phyloP scores from a whole-genome alignment of 2,888 invertebrate species.

The Ophion costatus region DNA sequence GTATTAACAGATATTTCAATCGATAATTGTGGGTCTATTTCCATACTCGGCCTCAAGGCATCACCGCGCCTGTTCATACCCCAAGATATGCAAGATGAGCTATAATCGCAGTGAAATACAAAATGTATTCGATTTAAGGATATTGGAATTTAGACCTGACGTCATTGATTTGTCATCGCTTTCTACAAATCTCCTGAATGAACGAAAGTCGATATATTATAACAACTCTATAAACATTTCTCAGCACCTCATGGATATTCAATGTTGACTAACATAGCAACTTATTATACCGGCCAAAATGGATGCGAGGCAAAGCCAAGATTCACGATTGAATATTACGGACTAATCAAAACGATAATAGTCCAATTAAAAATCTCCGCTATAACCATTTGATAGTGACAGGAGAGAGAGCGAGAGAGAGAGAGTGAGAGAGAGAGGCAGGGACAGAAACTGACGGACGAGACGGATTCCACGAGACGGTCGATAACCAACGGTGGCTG shows the following conservation, averaged over 20 bases:
- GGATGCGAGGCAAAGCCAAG: background rate
- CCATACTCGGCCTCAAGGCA: background rate
- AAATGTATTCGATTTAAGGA: background rate
- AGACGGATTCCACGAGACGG: conserved; percentile 67
- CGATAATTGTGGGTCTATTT: background rate
- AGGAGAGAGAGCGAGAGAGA: conserved; percentile 17
- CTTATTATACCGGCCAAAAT: background rate
- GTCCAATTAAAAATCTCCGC: conserved; percentile 75
- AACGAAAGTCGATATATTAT: background rate
- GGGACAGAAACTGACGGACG: conserved; percentile 60
- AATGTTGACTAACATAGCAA: background rate
- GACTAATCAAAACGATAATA: conserved; percentile 72
- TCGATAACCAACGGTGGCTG: conserved; percentile 74
- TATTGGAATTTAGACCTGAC: background rate
- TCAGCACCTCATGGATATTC: background rate
- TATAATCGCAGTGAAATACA: background rate
- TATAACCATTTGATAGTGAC: conserved; percentile 73
- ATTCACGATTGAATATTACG: conserved; percentile 60
- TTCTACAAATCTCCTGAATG: background rate
- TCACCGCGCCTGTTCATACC: background rate
- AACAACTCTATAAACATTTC: background rate
- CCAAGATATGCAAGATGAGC: background rate
- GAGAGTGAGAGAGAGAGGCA: conserved; percentile 18
- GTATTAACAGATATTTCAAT: background rate
- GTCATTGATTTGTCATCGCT: background rate